Percentiles rank a stretch among this genome's conserved stretches.
These are phyloP conservation scores for Phrynocephalus versicolor DNA, from an alignment of 2,113 vertebrate species.

Conservation along the genomic window DNA sequence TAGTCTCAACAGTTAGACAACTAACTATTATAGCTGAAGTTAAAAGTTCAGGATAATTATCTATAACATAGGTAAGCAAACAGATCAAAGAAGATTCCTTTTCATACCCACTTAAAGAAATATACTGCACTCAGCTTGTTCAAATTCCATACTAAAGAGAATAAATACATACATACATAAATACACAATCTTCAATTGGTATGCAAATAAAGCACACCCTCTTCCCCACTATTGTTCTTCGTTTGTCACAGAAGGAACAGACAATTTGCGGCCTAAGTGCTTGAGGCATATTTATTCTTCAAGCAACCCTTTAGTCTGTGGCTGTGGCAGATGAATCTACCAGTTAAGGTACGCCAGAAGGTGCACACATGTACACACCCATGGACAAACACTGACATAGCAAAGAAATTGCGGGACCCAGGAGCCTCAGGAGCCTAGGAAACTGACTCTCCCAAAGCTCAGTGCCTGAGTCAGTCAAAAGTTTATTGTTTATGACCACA, in stretches of 20 bases:
- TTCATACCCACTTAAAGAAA: not conserved
- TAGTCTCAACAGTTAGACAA: not conserved
- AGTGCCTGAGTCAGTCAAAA: no score
- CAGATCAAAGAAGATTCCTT: no score
- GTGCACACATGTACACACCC: no score
- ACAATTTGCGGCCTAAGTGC: not conserved
- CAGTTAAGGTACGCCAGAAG: no score
- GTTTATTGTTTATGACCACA: no score
- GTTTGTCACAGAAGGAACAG: not conserved
- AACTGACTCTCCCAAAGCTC: no score
- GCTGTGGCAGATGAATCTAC: no score
- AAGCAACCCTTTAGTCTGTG: no score
- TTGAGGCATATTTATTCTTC: not conserved
- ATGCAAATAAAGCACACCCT: not conserved
- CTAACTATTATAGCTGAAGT: not conserved
- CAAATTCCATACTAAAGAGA: not conserved
- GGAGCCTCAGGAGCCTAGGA: no score
- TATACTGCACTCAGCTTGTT: not conserved
- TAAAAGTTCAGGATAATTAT: not conserved
- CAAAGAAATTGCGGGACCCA: no score
- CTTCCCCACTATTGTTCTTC: not conserved
- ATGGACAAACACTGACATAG: no score
- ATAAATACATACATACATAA: not conserved
- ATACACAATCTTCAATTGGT: no score
- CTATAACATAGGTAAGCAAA: not conserved